These are phyloP conservation scores for Cirrhinus mrigala DNA, from an alignment of 2,797 vertebrate species.

Conservation along the genomic window DNA sequence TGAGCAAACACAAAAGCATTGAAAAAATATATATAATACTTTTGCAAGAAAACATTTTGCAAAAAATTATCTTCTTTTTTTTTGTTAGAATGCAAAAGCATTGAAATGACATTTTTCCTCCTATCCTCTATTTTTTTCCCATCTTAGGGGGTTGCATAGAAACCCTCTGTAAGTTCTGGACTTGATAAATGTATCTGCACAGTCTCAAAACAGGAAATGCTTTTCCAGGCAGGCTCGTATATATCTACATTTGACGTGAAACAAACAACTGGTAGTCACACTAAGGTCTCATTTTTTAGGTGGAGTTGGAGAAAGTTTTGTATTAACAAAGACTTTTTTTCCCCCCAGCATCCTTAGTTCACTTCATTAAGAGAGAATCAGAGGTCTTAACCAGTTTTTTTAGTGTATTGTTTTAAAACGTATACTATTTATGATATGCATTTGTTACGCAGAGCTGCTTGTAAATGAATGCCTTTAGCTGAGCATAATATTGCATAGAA, in stretches of 20 bases:
- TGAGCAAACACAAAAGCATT: not conserved
- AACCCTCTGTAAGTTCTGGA: not conserved
- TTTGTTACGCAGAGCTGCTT: constrained; percentile 26
- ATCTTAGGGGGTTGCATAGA: not conserved
- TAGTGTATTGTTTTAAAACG: constrained; percentile 16
- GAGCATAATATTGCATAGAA: constrained; percentile 25
- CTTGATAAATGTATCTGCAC: not conserved
- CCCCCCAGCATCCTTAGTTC: not conserved
- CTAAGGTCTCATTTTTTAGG: not conserved
- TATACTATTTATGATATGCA: not conserved
- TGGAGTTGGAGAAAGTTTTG: not conserved
- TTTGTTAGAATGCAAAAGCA: not conserved
- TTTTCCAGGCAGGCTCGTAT: not conserved
- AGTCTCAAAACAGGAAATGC: constrained; percentile 11
- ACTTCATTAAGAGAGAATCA: not conserved
- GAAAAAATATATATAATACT: no score
- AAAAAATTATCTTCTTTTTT: no score
- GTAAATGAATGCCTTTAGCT: constrained; percentile 42
- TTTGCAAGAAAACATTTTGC: not conserved
- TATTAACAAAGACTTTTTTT: not conserved
- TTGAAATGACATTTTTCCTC: not conserved
- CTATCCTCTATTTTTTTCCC: not conserved
- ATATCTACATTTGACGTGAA: constrained; percentile 5
- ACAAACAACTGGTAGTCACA: not conserved
- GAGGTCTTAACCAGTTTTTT: constrained; percentile 1